Base-by-base conservation (phyloP, 2,113 vertebrate species). In the Actenoides lindsayi region DNA sequence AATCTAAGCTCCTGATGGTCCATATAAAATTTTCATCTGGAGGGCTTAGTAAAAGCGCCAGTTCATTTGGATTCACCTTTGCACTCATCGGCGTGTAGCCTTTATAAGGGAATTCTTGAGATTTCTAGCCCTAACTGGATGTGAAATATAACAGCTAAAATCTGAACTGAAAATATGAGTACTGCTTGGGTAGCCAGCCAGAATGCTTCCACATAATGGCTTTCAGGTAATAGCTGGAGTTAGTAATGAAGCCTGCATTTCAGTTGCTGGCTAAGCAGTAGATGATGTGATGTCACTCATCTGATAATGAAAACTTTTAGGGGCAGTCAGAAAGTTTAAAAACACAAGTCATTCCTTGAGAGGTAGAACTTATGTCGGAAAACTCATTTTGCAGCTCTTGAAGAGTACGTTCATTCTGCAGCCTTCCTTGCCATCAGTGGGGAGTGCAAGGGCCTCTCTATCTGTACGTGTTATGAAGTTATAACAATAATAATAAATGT, bases 231-330 rank as follows among this genome's bases (percentile, higher is more conserved):
- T 13, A 23, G 13, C 13, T 46, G 23, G 27, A 53, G 50, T 69
- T 69, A 35, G 13, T 31, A 37, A 51, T 9, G 10, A 60, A 60
- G 23, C 10, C 28, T 73, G 14, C 14, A 9, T 48, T 76, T 83
- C 13, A 19, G 0, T 31, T 2, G 2, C 30, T 83, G 64, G 13
- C 42, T 56, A 33, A 69, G 31, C 3, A 4, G 16, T 46, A 18
- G 23, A 77, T 35, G 33, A 27, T 30, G 16, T n/a, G 39, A 15
- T 31, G 30, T 42, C 20, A 8, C 15, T 81, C 16, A 21, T 19
- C 14, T 81, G 44, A 15, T 41, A 37, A 44, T n/a, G n/a, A 50
- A 82, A 83, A 19, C 4, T 57, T 90, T 17, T 13, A 63, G 35
- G 35, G 25, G 16, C 37, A 51, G 46, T 78, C 54, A 88, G 39